Base-by-base conservation (phyloP, 2,113 vertebrate genomes). In the Oryzias melastigma region DNA sequence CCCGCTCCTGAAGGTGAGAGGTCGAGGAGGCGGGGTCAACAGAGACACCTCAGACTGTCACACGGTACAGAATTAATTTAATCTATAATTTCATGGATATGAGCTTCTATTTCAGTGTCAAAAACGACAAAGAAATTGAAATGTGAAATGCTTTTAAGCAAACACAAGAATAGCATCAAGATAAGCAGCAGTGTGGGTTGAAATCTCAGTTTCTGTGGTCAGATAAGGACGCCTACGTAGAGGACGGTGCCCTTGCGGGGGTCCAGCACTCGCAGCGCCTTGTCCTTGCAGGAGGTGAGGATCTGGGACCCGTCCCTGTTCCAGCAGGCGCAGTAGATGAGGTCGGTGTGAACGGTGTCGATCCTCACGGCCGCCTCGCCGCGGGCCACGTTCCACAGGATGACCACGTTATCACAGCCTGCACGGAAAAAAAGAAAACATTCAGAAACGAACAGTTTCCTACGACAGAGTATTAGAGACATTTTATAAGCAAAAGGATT, bases 291-390 rank as follows among this genome's bases (percentile, higher is more conserved):
- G 77, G 94, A 82, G 15, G 94, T 96, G 52, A 94, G 92, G 56
- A 96, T 92, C 64, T 63, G 80, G 53, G 89, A 90, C 3, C 94
- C 94, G 1, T 95, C 91, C 1, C 66, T 78, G 92, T 95, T 95
- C 94, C 94, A 96, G 85, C 89, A 90, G 73, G 90, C 93, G 5
- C 93, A 94, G 87, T 95, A 96, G 91, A 96, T 95, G 2, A 93
- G 81, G 78, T 96, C 94, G 0, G 89, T 66, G 82, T 96, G 94
- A n/a, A 94, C 41, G 0, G 69, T 86, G 27, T 95, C 94, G 6
- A 96, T 87, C 12, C 91, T 89, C 76, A 96, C 75, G 73, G 88
- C 45, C 0, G 87, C 87, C 7, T 84, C 87, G 2, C 93, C 94
- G 0, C 89, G 75, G 1, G 91, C 92, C 84, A 96, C 94, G 1